Conservation (phyloP, 2,797 vertebrate genomes). For the Erethizon dorsatum region DNA sequence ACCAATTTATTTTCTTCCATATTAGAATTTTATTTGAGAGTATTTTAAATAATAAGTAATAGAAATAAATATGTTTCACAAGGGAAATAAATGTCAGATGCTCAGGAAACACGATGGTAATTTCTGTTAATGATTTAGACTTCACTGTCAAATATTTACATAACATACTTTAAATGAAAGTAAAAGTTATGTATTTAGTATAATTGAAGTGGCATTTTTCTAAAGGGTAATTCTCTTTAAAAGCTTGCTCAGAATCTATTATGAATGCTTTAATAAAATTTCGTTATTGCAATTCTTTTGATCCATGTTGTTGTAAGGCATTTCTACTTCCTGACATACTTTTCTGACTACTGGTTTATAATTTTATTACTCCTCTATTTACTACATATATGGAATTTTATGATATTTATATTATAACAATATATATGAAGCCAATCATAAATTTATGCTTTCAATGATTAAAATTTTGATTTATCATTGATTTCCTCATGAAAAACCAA, state of each 20-base stretch:
- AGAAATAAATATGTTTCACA: constrained; percentile 68
- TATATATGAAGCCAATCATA: background rate
- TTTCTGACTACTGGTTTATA: constrained; percentile 45
- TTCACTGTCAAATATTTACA: constrained; percentile 78
- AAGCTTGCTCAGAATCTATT: constrained; percentile 74
- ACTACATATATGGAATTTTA: constrained; percentile 23
- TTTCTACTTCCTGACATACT: constrained; percentile 69
- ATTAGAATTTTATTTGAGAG: constrained; percentile 40
- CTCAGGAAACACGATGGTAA: constrained; percentile 40
- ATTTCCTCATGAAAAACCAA: constrained; percentile 26
- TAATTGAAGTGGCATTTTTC: constrained; percentile 76
- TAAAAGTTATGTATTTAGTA: constrained; percentile 74
- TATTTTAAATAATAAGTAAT: constrained; percentile 75
- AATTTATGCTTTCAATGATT: constrained; percentile 34
- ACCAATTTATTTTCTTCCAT: constrained; percentile 48
- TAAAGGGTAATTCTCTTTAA: constrained; percentile 78
- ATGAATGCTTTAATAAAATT: constrained; percentile 76
- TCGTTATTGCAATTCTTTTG: constrained; percentile 74
- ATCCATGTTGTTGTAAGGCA: constrained; percentile 57
- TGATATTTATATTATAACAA: background rate
- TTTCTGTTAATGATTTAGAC: constrained; percentile 71
- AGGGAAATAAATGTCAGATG: constrained; percentile 75
- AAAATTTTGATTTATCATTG: constrained; percentile 42
- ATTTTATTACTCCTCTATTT: constrained; percentile 54
- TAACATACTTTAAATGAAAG: constrained; percentile 62